A percentile compares a stretch with the other conserved stretches of the same genome.
Evolutionary conservation across 2,888 invertebrate species (phyloP).

Genomic region (Ptycholaimellus sp.): DNA sequence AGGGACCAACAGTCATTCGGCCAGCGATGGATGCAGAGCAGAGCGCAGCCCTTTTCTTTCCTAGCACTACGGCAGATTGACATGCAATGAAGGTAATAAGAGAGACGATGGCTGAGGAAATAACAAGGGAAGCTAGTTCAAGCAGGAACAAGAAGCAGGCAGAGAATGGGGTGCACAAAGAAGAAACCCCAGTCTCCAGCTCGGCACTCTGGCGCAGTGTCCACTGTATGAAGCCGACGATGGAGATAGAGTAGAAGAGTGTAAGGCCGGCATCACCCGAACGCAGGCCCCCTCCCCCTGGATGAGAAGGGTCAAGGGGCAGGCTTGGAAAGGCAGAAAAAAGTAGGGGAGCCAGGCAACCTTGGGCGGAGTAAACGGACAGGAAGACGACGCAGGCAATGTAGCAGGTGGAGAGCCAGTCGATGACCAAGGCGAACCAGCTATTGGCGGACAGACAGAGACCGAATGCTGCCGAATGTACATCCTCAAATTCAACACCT

Average conservation of each 20-base stretch:
- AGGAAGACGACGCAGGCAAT: conserved; percentile 60
- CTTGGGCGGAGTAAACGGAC: conserved; percentile 37
- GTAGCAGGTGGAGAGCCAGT: conserved; percentile 60
- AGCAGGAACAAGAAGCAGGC: too few relatives aligned
- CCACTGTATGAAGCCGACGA: conserved; percentile 65
- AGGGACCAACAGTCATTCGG: too few relatives aligned
- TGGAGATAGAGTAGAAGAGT: conserved; percentile 18
- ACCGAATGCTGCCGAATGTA: conserved; percentile 72
- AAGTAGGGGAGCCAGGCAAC: not conserved
- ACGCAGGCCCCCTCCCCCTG: conserved; percentile 2
- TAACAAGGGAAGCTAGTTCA: too few relatives aligned
- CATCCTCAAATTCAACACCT: conserved; percentile 32
- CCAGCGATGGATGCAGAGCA: too few relatives aligned
- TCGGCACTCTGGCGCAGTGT: conserved; percentile 71
- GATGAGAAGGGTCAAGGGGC: too few relatives aligned
- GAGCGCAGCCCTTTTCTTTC: too few relatives aligned
- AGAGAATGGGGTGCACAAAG: too few relatives aligned
- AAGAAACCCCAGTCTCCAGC: conserved; percentile 31
- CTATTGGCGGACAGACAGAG: conserved; percentile 64
- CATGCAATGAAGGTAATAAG: too few relatives aligned
- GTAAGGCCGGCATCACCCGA: conserved; percentile 16
- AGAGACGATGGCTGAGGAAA: too few relatives aligned
- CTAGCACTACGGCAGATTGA: too few relatives aligned
- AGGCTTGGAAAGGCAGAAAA: too few relatives aligned
- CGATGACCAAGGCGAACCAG: conserved; percentile 78